Base-by-base conservation (phyloP, 1,140 invertebrate species). In the Drosophila baimaii region DNA sequence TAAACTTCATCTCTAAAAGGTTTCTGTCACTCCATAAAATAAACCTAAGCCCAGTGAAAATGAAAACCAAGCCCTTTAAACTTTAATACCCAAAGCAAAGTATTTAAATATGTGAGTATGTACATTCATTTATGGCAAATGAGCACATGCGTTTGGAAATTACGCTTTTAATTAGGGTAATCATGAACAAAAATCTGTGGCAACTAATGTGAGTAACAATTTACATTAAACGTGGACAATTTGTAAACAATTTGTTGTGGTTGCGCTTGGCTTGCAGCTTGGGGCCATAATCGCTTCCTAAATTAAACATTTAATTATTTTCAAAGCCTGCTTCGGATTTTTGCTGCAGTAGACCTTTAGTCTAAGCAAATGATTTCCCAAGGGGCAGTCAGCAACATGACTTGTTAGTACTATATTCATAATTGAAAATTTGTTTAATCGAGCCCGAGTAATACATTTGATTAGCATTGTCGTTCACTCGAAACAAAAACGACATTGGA, bases 231-330 rank as follows among this genome's bases (percentile, higher is more conserved):
- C 64, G 55, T 56, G 64, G 64, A 59, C 37, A 71, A 83, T 83
- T 83, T 84, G 81, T 76, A 85, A 80, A 80, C 81, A 83, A 83
- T 83, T 83, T 83, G 77, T 69, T 49, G 61, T 33, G 68, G 65
- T 12, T 46, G 41, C 5, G 61, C 39, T 52, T 47, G 29, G 19
- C 43, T 47, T 31, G 57, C n/a, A 35, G 44, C 39, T 13, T 15
- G 35, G 43, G 65, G 61, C 41, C 33, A 43, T 62, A 51, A 65
- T 69, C 29, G 65, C 44, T 51, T 49, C 46, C 49, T 74, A 54
- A 75, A 64, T 75, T 74, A 75, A 64, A 56, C 58, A 74, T 62
- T 75, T 75, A 75, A 75, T 74, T 75, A 64, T 31, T 39, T 64
- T 23, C 35, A 63, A 51, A 51, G 49, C 27, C 25, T 12, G 27